Conservation (phyloP, 23 tunicate species). For the Oikopleura albicans region DNA sequence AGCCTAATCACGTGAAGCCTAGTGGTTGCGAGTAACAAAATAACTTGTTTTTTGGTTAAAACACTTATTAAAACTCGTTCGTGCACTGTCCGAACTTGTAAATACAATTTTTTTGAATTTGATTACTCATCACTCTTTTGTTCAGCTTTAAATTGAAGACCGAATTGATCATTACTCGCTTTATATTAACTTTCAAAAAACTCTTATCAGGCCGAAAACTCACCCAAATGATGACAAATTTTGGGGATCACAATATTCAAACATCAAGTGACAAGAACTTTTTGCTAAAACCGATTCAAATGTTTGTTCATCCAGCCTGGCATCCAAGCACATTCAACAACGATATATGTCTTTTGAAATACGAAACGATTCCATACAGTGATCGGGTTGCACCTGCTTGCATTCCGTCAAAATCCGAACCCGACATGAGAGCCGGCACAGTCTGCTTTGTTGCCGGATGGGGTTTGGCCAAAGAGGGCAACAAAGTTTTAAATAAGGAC, state of each 20-base stretch:
- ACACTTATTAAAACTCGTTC: no score
- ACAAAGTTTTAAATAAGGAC: background rate
- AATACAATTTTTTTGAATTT: no score
- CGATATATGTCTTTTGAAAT: conserved; percentile 1
- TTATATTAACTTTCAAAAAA: no score
- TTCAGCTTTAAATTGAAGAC: no score
- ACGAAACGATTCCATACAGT: background rate
- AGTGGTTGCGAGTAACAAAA: no score
- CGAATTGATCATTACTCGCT: no score
- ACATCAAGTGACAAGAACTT: background rate
- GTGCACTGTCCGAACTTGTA: no score
- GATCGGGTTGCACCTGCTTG: conserved; percentile 4
- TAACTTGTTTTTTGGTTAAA: no score
- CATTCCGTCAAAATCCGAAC: background rate
- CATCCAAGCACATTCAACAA: background rate
- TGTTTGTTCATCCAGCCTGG: background rate
- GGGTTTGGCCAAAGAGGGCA: background rate
- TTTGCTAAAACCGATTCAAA: background rate
- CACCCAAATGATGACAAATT: conserved; percentile 8
- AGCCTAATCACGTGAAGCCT: no score
- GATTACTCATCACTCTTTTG: no score
- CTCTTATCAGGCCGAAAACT: no score
- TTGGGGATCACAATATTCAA: background rate
- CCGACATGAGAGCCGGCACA: background rate
- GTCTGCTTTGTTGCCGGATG: conserved; percentile 12